phyloP scores from a whole-genome alignment of 2,888 invertebrate species.

The Pedicia rivosa region DNA sequence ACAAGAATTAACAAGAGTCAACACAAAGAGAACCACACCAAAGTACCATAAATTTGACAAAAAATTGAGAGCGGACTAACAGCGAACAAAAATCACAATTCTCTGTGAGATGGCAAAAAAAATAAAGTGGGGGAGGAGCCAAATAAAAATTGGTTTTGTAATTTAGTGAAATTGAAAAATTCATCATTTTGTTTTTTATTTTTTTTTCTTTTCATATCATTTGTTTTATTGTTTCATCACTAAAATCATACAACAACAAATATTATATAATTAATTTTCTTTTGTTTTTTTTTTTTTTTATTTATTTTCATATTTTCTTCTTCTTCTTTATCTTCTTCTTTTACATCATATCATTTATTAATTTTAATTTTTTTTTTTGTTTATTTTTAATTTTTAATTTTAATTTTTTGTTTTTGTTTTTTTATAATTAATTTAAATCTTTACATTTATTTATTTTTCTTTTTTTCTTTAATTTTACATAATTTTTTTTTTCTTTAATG shows the following conservation, averaged over 20 bases:
- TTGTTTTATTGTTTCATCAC: slow-evolving; percentile 1
- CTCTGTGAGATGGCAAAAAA: no score
- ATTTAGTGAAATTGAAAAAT: no score
- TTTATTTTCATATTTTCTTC: not conserved
- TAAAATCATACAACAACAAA: slow-evolving; percentile 4
- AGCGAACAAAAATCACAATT: no score
- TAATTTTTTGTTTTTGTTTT: not conserved
- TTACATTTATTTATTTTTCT: not conserved
- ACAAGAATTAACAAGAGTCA: no score
- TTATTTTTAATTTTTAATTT: not conserved
- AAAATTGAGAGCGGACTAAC: no score
- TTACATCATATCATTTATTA: slow-evolving; percentile 1
- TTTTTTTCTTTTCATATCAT: not conserved
- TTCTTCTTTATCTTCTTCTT: no score
- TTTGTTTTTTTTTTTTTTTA: slow-evolving; percentile 1
- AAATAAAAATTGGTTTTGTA: no score
- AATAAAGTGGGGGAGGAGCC: no score
- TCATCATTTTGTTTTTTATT: slow-evolving; percentile 2
- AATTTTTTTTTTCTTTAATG: not conserved
- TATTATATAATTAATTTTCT: not conserved
- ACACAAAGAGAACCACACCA: no score
- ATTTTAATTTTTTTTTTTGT: not conserved
- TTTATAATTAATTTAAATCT: not conserved
- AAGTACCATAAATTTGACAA: no score
- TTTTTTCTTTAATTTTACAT: not conserved